Base-by-base conservation (phyloP, 2,113 vertebrate genomes). In the Aspiorhynchus laticeps region DNA sequence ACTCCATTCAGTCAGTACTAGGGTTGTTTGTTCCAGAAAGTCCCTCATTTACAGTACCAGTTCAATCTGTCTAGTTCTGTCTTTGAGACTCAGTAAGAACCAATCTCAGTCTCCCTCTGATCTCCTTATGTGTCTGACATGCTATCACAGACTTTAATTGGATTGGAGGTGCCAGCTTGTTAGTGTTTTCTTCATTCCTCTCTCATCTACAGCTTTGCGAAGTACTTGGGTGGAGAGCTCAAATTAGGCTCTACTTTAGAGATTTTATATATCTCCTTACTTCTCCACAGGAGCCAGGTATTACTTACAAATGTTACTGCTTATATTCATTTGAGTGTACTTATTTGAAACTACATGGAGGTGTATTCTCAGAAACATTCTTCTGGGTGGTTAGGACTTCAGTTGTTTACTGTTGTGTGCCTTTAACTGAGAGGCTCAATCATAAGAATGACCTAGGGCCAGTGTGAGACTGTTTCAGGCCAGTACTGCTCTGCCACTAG, bases 81-180 rank as follows among this genome's bases (percentile, higher is more conserved):
- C 76, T 53, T 56, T 33, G 8, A 56, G 28, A 11, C 48, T 31
- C 7, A 7, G 73, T 48, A 26, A 76, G 73, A 48, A 76, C 41
- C n/a, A 41, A 28, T 51, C 46, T 69, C 83, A 28, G 85, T 87
- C 51, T 87, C 76, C 89, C 83, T 46, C 80, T 88, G 87, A 36
- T 61, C 88, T 89, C 87, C 78, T 71, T 83, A 59, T 81, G 80
- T 89, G 81, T 90, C 74, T 1, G 73, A 59, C 12, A 38, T 87
- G 31, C 36, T 74, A 59, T 51, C 86, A 83, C 43, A 79, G 85
- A 33, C 78, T 84, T 48, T 89, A 84, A 87, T 90, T 89, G 87
- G 86, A 91, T 91, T 91, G 88, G 87, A 77, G 87, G 63, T 75
- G 41, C 41, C n/a, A 7, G 73, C 36, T 41, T 65, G 61, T 28